Base-by-base conservation (phyloP, 2,888 invertebrate genomes). In the Acrocyrtus sp. region DNA sequence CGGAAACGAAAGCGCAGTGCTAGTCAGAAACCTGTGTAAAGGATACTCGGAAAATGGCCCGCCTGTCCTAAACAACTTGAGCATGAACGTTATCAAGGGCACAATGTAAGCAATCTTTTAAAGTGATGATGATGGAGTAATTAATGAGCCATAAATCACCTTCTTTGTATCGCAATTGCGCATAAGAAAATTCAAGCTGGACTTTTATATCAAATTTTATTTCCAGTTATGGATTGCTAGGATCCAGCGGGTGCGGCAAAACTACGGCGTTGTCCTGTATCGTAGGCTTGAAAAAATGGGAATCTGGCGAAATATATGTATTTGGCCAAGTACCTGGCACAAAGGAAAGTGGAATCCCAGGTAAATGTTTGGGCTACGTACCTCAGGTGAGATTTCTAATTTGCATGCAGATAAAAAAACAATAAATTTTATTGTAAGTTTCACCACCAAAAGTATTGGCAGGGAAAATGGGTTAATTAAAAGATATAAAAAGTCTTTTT, bases 301-400 rank as follows among this genome's bases (percentile, higher is more conserved):
- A 95, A 85, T 89, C 90, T 2, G 96, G 96, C 2, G 92, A 93
- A 84, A 92, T 96, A 81, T 91, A 90, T 87, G 95, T 96, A 34
- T 88, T 96, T 58, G 96, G 96, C 0, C 93, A 94, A 21, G 91
- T 90, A 82, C 96, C 96, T 0, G 96, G 95, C 2, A 91, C 94
- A 1, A 90, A 90, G 83, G 95, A 92, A 0, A 94, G 92, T 2
- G 93, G 93, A 6, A 94, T 95, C 15, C 96, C 96, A 0, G 97
- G 97, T 15, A 92, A 92, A 83, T 88, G 94, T 19, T 95, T 97
- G 8, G 97, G 97, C 58, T 97, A 96, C 86, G 97, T 97, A 96
- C 96, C 97, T 0, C 93, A 93, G 88, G 92, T 91, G 53, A 8
- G 2, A 27, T 26, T 19, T 51, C 26, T 27, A 50, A 50, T 17